Percentiles rank a stretch among this genome's conserved stretches.
Evolutionary conservation across 2,888 invertebrate species (phyloP).

Genomic region (Platypus cylindrus): DNA sequence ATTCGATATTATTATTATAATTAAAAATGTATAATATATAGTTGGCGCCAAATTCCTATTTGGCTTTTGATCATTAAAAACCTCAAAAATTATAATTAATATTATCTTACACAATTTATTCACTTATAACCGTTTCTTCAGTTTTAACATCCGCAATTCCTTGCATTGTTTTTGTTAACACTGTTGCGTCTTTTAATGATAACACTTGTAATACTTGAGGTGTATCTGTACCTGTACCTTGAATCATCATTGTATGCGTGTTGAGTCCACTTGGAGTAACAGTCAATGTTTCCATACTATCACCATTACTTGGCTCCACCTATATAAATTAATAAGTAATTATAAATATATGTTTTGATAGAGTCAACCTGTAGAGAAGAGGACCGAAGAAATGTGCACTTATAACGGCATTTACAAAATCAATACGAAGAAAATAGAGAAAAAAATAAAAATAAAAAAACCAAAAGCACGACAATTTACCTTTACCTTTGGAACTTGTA

Average conservation of each 20-base stretch:
- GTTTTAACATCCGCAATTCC: slow-evolving; percentile 56
- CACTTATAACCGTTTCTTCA: slow-evolving; percentile 49
- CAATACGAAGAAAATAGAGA: not conserved
- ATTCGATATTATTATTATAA: no score
- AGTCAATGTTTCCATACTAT: slow-evolving; percentile 59
- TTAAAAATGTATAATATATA: no score
- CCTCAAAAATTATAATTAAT: no score
- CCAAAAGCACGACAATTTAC: slow-evolving; percentile 11
- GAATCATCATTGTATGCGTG: slow-evolving; percentile 73
- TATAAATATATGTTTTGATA: no score
- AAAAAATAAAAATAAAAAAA: slow-evolving; percentile 3
- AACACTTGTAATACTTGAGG: slow-evolving; percentile 74
- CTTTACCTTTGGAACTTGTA: slow-evolving; percentile 53
- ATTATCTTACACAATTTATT: slow-evolving; percentile 32
- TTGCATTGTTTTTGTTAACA: slow-evolving; percentile 69
- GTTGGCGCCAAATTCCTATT: no score
- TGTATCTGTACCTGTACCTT: slow-evolving; percentile 52
- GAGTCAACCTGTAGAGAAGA: no score
- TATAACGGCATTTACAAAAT: not conserved
- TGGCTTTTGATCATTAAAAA: no score
- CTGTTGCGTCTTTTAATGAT: slow-evolving; percentile 73
- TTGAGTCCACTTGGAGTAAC: slow-evolving; percentile 52
- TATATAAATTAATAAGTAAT: slow-evolving; percentile 26
- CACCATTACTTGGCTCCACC: slow-evolving; percentile 64
- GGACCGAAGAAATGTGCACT: slow-evolving; percentile 1